phyloP scores from a whole-genome alignment of 2,113 vertebrate genomes.

The Coptodon rendalli region DNA sequence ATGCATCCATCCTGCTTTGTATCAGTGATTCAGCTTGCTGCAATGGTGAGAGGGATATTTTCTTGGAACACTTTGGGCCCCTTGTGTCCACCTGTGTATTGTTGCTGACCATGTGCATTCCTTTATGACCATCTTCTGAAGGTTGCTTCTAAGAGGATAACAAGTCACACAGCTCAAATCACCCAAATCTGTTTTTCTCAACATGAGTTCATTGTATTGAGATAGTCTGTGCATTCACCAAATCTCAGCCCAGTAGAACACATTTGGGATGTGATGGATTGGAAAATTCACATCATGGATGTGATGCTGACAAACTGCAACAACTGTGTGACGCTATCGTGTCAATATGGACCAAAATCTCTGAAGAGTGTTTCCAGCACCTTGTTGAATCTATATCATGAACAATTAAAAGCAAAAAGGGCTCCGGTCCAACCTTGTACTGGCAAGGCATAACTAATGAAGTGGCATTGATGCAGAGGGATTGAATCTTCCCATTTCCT shows the following conservation, averaged over 20 bases:
- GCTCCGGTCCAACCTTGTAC: too few relatives aligned
- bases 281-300: background rate
- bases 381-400: too few relatives aligned
- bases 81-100: background rate
- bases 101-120: background rate
- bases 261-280: background rate
- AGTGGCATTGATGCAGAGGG: too few relatives aligned
- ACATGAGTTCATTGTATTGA: background rate
- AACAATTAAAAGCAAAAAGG: too few relatives aligned
- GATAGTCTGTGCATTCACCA: background rate
- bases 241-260: background rate
- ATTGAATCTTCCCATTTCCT: background rate
- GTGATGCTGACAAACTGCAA: background rate
- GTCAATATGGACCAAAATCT: background rate
- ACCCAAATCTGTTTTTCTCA: background rate
- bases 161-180: background rate
- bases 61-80: background rate
- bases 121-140: background rate
- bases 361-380: too few relatives aligned
- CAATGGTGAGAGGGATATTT: background rate
- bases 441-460: too few relatives aligned
- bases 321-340: background rate
- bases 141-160: background rate
- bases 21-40: background rate
- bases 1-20: background rate